Percentiles rank a stretch among this genome's conserved stretches.
Conservation (phyloP, 2,113 vertebrate species). For the Mungos mungo region DNA sequence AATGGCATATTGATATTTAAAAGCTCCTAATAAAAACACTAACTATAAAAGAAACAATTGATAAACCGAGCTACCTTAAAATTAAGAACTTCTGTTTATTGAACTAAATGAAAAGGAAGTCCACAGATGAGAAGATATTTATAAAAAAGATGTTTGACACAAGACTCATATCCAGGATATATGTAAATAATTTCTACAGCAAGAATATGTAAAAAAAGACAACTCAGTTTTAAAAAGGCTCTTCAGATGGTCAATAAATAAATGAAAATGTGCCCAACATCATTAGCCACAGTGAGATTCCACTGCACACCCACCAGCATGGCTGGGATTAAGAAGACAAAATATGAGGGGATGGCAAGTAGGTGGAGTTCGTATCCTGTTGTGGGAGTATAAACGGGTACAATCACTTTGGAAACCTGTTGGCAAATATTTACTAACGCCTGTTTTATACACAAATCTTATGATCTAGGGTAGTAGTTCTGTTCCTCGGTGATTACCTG, state of each 20-base stretch:
- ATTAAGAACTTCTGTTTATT: neutral
- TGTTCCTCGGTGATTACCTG: neutral
- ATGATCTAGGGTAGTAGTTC: neutral
- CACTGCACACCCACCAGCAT: neutral
- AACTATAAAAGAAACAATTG: neutral
- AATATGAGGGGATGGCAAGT: neutral
- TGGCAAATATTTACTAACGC: neutral
- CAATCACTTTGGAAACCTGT: neutral
- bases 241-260: neutral
- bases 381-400: neutral
- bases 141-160: neutral
- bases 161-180: neutral
- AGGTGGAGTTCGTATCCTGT: neutral
- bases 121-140: neutral
- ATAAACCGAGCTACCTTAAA: neutral
- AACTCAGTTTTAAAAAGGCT: neutral
- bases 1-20: neutral
- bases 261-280: neutral
- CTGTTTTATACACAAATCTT: neutral
- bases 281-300: neutral
- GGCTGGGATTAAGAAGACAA: neutral
- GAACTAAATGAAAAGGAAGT: neutral
- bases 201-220: neutral
- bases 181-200: neutral
- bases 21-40: neutral